Conservation (phyloP, 53 echinoderm and acorn worm species). For the Actinopyga echinites region DNA sequence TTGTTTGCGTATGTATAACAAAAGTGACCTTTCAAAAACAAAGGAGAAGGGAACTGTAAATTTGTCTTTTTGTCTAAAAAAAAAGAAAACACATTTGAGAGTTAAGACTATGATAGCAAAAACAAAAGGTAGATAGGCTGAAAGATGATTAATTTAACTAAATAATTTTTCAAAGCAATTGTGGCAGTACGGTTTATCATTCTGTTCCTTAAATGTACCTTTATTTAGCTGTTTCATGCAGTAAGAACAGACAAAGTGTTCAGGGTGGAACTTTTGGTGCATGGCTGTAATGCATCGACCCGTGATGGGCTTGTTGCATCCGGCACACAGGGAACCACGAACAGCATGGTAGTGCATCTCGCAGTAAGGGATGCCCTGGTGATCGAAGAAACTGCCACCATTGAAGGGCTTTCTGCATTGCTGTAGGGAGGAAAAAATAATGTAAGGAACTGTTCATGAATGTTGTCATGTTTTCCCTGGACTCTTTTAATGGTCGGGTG, state of each 20-base stretch:
- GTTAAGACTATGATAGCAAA: too few species aligned
- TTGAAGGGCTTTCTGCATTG: conserved; percentile 91
- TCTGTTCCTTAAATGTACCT: conserved; percentile 99
- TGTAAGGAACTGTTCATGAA: too few species aligned
- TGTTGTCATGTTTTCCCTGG: too few species aligned
- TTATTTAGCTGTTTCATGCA: conserved; percentile 99
- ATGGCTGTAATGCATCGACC: conserved; percentile 99
- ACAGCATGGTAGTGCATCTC: conserved; percentile 99
- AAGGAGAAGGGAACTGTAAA: too few species aligned
- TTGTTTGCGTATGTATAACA: too few species aligned
- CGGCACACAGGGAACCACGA: conserved; percentile 89
- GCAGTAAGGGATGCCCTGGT: conserved; percentile 91
- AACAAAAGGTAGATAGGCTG: background rate
- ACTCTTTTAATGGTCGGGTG: too few species aligned
- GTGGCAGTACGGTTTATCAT: conserved; percentile 98
- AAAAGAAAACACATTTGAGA: background rate
- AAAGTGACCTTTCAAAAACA: too few species aligned
- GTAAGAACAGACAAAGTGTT: conserved; percentile 96
- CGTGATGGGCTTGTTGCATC: conserved; percentile 94
- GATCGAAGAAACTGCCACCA: conserved; percentile 96
- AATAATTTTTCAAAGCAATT: conserved; percentile 90
- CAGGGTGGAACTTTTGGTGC: conserved; percentile 97
- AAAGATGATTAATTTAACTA: conserved; percentile 58
- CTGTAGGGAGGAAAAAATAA: conserved; percentile 53
- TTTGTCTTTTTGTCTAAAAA: background rate